Evolutionary conservation across 2,888 invertebrate species (phyloP).

Genomic region (Rhopalosiphum nymphaeae): DNA sequence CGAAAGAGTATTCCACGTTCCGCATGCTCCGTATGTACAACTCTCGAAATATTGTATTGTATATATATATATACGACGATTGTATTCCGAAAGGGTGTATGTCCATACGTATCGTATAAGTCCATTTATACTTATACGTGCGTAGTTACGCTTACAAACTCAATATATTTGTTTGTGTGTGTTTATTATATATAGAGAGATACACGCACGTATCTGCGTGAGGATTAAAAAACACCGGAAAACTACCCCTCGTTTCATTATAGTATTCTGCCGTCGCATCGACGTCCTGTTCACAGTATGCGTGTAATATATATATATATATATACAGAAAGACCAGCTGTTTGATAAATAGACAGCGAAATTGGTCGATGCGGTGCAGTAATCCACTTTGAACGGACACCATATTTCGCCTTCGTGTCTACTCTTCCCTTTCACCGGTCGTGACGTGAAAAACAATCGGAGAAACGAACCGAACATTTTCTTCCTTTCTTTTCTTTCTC

Average conservation of each 20-base stretch:
- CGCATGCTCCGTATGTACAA: neutral
- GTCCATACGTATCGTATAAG: neutral
- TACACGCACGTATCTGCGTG: neutral
- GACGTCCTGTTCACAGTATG: neutral
- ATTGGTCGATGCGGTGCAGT: conserved; percentile 57
- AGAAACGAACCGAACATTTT: conserved; percentile 25
- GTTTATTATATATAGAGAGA: neutral
- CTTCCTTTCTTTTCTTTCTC: neutral
- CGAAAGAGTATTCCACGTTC: neutral
- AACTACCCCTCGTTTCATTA: conserved; percentile 44
- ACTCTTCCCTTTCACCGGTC: conserved; percentile 33
- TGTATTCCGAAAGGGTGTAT: neutral
- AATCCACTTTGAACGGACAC: conserved; percentile 64
- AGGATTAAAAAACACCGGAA: conserved; percentile 49
- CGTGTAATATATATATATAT: neutral
- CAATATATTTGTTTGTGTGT: neutral
- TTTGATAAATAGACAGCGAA: conserved; percentile 63
- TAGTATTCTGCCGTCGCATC: neutral
- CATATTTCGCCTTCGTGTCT: conserved; percentile 10
- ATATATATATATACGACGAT: neutral
- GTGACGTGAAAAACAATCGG: conserved; percentile 65
- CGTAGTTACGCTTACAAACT: neutral
- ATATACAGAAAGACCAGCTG: conserved; percentile 23
- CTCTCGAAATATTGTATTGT: conserved; percentile 30
- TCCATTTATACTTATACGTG: neutral